Evolutionary conservation across 2,113 vertebrate species (phyloP), one percentile per base, ranked within the genome.

Genomic region (Chaetodon auriga): DNA sequence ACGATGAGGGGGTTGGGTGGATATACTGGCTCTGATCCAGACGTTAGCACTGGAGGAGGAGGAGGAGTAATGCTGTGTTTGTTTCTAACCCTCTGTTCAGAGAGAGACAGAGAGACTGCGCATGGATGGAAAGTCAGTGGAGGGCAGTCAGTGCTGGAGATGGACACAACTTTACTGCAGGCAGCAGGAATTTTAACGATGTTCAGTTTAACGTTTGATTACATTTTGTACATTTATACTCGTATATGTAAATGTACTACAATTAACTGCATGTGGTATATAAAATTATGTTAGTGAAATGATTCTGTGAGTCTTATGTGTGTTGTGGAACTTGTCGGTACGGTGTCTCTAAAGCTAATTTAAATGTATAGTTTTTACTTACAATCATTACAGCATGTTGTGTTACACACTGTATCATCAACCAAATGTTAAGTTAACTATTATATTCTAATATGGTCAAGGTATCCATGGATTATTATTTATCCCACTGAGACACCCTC

Each of bases 21-120:
- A 75, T 75, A 55, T 41, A 23, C 68, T 88, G 84, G 90, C 84
- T 78, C 23, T 25, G 55, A 49, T 79, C 87, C 89, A 88, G 65
- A 70, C 53, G 7, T 64, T 68, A 49, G 70, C 49, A 46, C 18
- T 68, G 60, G 49, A 76, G 74, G 73, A 83, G 78, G 75, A 84
- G 70, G 74, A 84, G 64, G 45, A 82, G 66, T 21, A 38, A 75
- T 41, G 58, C 68, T 75, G 62, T 73, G 73, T 70, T 79, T 85
- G 62, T 83, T 81, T 85, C 57, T 55, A 35, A 55, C 10, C 54
- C 75, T 80, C 9, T 77, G 72, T 54, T 78, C 73, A 76, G 63
- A 72, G 15, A 53, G 13, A 73, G 57, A 60, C 7, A 53, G 54
- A 64, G 11, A 10, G 35, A 13, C 45, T n/a, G 38, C 16, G 55